A percentile compares a stretch with the other conserved stretches of the same genome.
These are phyloP conservation scores for Sogatella furcifera DNA, from an alignment of 1,140 invertebrate genomes.

Conservation along the genomic window DNA sequence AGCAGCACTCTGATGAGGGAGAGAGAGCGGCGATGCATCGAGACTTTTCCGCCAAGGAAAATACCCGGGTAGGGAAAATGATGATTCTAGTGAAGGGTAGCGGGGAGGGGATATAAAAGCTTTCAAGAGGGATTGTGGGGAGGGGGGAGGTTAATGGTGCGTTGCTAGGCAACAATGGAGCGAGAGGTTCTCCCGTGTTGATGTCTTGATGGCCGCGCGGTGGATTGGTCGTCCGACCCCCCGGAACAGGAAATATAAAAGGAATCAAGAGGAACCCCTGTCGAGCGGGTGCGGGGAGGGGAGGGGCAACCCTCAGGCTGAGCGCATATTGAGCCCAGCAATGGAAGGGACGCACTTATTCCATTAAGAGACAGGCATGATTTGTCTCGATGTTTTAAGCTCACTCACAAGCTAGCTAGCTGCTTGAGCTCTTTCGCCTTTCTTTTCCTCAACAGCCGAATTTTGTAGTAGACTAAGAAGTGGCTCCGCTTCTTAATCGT, in stretches of 20 bases:
- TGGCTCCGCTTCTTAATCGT: too few relatives aligned
- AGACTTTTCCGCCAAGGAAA: slow-evolving; percentile 2
- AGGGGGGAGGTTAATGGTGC: slow-evolving; percentile 23
- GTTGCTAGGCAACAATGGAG: slow-evolving; percentile 26
- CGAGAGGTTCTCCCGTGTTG: slow-evolving; percentile 8
- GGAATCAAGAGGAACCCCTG: slow-evolving; percentile 4
- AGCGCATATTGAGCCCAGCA: too few relatives aligned
- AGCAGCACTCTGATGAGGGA: background rate
- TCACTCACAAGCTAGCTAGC: background rate
- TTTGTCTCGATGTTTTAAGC: slow-evolving; percentile 1
- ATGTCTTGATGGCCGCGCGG: slow-evolving; percentile 20
- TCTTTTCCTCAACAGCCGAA: too few relatives aligned
- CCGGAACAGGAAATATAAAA: slow-evolving; percentile 5
- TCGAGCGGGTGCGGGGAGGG: slow-evolving; percentile 8
- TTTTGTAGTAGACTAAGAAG: too few relatives aligned
- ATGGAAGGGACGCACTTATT: slow-evolving; percentile 1
- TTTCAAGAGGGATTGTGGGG: slow-evolving; percentile 10
- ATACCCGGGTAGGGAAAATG: background rate
- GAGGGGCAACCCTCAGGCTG: slow-evolving; percentile 12
- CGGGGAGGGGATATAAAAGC: slow-evolving; percentile 8
- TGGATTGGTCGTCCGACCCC: slow-evolving; percentile 1
- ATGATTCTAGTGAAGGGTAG: slow-evolving; percentile 8
- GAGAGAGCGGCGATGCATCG: background rate
- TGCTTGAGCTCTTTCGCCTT: too few relatives aligned
- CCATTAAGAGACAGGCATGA: slow-evolving; percentile 1